Base-by-base conservation (phyloP, 2,113 vertebrate species). In the Aythya baeri region DNA sequence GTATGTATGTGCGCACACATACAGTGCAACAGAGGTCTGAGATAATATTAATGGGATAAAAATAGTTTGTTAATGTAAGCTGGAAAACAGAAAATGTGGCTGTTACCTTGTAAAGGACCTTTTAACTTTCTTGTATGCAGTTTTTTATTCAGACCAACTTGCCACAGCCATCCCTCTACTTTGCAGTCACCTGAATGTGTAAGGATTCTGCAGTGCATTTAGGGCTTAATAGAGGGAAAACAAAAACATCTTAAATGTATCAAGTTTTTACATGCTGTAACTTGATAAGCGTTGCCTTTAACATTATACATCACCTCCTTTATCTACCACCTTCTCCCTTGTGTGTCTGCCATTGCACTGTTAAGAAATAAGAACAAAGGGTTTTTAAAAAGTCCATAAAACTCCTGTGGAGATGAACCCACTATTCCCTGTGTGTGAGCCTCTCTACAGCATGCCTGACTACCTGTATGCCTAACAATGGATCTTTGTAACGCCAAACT, bases 361-460 rank as follows among this genome's bases (percentile, higher is more conserved):
- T 62, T 50, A 55, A 71, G 41, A 21, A 26, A 67, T 13, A 57
- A 67, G 22, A 41, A 58, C 27, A 67, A 67, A 74, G 68, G 41
- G 62, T 41, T 72, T 84, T 79, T 44, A 78, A 32, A 16, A 44
- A 71, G n/a, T 55, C 74, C 13, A 7, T 44, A 27, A 75, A 66
- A 44, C 10, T 31, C 41, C 7, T 13, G 7, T 1, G 1, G 32
- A 58, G 29, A 46, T 63, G 41, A 15, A 31, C 7, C 46, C 36
- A 3, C 26, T 58, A 7, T 50, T 25, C 57, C 3, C 3, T 44
- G 9, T 7, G 15, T 1, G 31, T 0, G 1, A 55, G 80, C 8
- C 11, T 25, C 3, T 18, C 25, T 61, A 41, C 15, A 26, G 41
- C 1, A 1, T 41, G 9, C 11, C 54, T 43, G 65, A 4, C 23